A percentile compares a stretch with the other conserved stretches of the same genome.
Evolutionary conservation across 1,140 invertebrate genomes (phyloP).

Genomic region (Eurosta solidaginis): DNA sequence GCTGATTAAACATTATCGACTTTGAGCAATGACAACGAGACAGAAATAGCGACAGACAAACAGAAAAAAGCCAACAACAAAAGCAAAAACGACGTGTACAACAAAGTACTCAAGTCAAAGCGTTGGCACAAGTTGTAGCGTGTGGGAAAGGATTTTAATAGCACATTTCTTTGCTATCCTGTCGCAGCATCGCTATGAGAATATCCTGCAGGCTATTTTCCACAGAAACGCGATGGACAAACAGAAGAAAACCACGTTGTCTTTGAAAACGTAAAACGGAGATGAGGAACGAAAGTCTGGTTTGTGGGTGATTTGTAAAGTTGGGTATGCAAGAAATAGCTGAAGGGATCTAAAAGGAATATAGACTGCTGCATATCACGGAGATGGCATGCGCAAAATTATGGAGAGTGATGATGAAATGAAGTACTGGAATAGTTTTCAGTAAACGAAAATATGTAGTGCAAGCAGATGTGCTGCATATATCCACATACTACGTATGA

Average conservation of each 20-base stretch:
- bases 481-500: too few species aligned
- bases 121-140: not conserved
- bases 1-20: constrained; percentile 38
- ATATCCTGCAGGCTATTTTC: not conserved
- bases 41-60: not conserved
- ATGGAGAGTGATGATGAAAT: not conserved
- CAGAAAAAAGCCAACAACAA: not conserved
- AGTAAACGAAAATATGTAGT: not conserved
- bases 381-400: not conserved
- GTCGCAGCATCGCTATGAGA: not conserved
- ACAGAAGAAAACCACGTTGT: constrained; percentile 9
- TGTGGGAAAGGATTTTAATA: not conserved
- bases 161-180: not conserved
- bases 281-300: not conserved
- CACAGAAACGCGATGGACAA: constrained; percentile 6
- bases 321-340: not conserved
- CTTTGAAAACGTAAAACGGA: not conserved
- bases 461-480: too few species aligned
- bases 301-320: not conserved
- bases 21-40: constrained; percentile 29
- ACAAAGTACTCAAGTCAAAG: not conserved
- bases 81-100: not conserved
- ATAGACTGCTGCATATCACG: not conserved
- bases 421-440: not conserved
- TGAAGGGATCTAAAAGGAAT: too few species aligned